Evolutionary conservation across 2,113 vertebrate species (phyloP), one percentile per base, ranked within the genome.

Genomic region (Pachycephala philippinensis): DNA sequence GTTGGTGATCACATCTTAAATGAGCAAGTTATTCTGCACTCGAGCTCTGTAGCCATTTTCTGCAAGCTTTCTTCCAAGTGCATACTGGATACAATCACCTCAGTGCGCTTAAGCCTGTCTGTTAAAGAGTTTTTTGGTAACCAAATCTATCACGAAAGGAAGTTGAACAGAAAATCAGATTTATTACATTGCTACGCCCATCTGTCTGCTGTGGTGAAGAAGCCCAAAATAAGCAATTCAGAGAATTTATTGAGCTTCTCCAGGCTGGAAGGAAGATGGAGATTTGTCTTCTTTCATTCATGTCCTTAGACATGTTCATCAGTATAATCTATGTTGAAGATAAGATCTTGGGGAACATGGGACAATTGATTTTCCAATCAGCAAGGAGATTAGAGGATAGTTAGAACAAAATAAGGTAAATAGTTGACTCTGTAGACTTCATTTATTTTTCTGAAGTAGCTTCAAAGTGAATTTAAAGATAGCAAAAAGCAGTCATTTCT

Each of bases 381-480:
- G 42, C 54, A 50, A 83, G 64, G 78, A 60, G 35, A 59, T 88
- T 74, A 86, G 47, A 94, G 71, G 56, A 37, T 56, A 53, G 47
- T 71, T 75, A 63, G 70, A 92, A 70, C 45, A 86, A 94, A 94
- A 63, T 79, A 69, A 76, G 59, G 87, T 83, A 94, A 94, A 80
- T 72, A 93, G 37, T 65, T 89, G 78, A 69, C 80, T 94, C 65
- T 94, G 47, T 87, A 65, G 61, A 91, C 33, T 93, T 87, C 26
- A 70, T 76, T 91, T 91, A 79, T 57, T 60, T 71, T 91, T 93
- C 71, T 84, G 93, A 94, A 94, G 88, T 80, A 68, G 64, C 92
- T 95, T 96, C 68, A 92, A 93, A 90, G 72, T 78, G 79, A 95
- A 93, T 94, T 94, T 90, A 92, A 93, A 93, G 85, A 86, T 47